Evolutionary conservation across 1,140 invertebrate species (phyloP).

Genomic region (Neodiprion pinetum): DNA sequence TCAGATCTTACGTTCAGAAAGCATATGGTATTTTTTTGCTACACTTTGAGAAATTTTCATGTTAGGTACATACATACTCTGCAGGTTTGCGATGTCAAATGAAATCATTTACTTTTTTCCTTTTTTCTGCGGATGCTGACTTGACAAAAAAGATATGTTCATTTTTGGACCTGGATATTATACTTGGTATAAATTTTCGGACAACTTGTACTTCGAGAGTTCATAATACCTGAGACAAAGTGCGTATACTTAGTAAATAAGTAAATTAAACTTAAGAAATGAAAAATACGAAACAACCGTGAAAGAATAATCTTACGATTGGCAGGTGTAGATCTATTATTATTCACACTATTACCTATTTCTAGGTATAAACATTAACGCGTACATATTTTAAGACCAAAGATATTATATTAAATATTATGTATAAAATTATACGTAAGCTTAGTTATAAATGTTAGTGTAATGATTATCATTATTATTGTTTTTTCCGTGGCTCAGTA

Average conservation of each 20-base stretch:
- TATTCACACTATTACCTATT: slow-evolving; percentile 3
- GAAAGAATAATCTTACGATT: not conserved
- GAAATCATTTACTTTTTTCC: no score
- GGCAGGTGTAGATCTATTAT: not conserved
- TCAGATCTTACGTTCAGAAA: no score
- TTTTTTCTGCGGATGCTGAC: not conserved
- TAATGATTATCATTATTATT: not conserved
- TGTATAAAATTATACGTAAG: slow-evolving; percentile 1
- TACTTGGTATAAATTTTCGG: slow-evolving; percentile 2
- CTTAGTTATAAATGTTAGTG: not conserved
- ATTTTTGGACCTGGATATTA: not conserved
- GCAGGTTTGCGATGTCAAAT: no score
- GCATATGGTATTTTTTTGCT: no score
- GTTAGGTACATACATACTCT: no score
- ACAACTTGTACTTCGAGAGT: not conserved
- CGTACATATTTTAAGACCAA: slow-evolving; percentile 7
- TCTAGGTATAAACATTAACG: not conserved
- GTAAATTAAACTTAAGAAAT: not conserved
- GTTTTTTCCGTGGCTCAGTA: not conserved
- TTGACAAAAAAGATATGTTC: not conserved
- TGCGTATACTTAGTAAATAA: not conserved
- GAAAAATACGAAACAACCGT: not conserved
- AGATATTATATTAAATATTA: slow-evolving; percentile 3
- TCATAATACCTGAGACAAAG: not conserved
- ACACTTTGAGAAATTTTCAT: no score